Percentiles rank a stretch among this genome's conserved stretches.
Conservation (phyloP, 1,140 invertebrate genomes). For the Drosophila takahashii region DNA sequence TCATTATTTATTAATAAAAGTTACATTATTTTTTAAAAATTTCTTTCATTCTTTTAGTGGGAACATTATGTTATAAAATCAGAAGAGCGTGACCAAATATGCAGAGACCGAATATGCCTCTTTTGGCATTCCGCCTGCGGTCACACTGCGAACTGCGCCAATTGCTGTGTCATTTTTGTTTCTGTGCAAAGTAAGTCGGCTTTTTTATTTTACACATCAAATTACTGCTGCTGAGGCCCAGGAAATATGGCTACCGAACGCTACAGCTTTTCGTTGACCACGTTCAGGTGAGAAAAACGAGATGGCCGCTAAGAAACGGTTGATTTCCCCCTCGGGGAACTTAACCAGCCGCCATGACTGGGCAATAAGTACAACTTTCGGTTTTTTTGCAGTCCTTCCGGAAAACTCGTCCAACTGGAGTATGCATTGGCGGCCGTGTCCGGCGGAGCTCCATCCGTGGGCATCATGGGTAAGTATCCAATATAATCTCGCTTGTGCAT, state of each 20-base stretch:
- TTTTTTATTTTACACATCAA: slow-evolving; percentile 52
- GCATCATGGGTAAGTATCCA: slow-evolving; percentile 93
- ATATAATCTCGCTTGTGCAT: neutral
- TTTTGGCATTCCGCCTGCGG: too few species aligned
- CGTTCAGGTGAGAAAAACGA: slow-evolving; percentile 93
- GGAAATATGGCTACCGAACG: slow-evolving; percentile 95
- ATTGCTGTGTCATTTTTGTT: slow-evolving; percentile 77
- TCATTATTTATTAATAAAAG: too few species aligned
- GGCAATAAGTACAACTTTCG: slow-evolving; percentile 53
- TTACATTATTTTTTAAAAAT: too few species aligned
- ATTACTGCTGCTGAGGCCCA: slow-evolving; percentile 42
- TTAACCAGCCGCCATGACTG: slow-evolving; percentile 65
- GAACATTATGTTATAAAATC: too few species aligned
- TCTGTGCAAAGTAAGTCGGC: slow-evolving; percentile 57
- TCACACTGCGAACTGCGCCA: too few species aligned
- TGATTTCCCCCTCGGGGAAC: neutral
- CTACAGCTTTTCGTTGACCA: slow-evolving; percentile 99
- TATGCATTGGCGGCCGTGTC: slow-evolving; percentile 99
- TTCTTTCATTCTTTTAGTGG: too few species aligned
- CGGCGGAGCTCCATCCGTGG: slow-evolving; percentile 99
- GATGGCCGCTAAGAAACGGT: neutral
- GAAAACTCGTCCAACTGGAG: slow-evolving; percentile 99
- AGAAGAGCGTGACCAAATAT: too few species aligned
- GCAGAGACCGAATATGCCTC: too few species aligned
- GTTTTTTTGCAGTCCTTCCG: slow-evolving; percentile 93